Percentiles rank a stretch among this genome's conserved stretches.
phyloP scores from a whole-genome alignment of 2,113 vertebrate genomes.

The Thunnus thynnus region DNA sequence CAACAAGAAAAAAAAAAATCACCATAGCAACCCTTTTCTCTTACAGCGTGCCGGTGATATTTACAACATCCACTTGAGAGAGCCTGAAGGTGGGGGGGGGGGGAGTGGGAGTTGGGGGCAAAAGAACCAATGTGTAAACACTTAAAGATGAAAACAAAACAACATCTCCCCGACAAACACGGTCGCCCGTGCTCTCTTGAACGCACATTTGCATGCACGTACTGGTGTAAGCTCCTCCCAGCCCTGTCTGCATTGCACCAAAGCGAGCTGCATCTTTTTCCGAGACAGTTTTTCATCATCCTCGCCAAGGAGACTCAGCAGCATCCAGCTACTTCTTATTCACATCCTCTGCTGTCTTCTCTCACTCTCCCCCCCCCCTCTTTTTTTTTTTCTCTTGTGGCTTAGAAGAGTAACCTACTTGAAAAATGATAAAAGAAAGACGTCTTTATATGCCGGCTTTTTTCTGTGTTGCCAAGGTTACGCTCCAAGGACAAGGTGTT shows the following conservation, averaged over 20 bases:
- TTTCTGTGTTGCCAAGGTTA: conserved; percentile 36
- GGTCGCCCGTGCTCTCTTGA: conserved; percentile 4
- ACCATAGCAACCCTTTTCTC: conserved; percentile 39
- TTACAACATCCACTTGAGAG: conserved; percentile 45
- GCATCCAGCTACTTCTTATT: conserved; percentile 55
- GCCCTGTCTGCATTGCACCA: conserved; percentile 82
- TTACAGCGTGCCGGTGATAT: conserved; percentile 14
- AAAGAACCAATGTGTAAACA: conserved; percentile 43
- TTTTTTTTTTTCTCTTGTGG: not conserved
- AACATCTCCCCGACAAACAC: conserved; percentile 43
- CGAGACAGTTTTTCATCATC: conserved; percentile 47
- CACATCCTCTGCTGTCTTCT: conserved; percentile 10
- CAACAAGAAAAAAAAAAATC: conserved; percentile 21
- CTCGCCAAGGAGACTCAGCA: conserved; percentile 46
- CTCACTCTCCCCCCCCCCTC: not conserved
- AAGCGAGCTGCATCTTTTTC: conserved; percentile 75
- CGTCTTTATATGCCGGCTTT: not conserved
- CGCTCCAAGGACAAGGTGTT: conserved; percentile 27
- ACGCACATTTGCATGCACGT: conserved; percentile 19
- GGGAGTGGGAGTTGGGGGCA: not conserved
- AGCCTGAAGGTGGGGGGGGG: not conserved
- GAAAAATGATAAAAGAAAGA: not conserved
- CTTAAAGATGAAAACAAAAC: conserved; percentile 45
- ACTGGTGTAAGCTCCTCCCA: conserved; percentile 61
- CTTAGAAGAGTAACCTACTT: not conserved